phyloP scores from a whole-genome alignment of 2,113 vertebrate genomes.

The Bubo bubo region DNA sequence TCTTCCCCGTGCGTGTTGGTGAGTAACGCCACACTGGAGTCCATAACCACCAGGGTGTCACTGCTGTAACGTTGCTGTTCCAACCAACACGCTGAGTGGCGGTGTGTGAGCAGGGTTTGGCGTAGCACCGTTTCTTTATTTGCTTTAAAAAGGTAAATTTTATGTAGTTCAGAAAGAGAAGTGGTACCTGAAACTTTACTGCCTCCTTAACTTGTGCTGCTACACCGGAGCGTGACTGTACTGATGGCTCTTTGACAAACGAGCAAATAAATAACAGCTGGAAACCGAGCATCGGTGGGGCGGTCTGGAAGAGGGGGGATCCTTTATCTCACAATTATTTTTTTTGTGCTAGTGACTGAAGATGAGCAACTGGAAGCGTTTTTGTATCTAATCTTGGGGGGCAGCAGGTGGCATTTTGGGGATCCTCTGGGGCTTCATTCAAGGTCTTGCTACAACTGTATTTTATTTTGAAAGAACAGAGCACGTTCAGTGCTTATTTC shows the following conservation, averaged over 20 bases:
- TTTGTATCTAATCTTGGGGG: accelerated
- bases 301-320: accelerated
- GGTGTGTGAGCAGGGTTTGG: background rate
- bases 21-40: background rate
- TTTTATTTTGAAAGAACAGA: background rate
- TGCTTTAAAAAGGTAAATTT: background rate
- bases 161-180: background rate
- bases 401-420: background rate
- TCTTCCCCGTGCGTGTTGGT: background rate
- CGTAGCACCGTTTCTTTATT: background rate
- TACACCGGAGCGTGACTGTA: background rate
- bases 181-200: background rate
- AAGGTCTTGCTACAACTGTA: background rate
- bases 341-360: background rate
- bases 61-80: accelerated
- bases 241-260: background rate
- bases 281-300: background rate
- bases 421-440: background rate
- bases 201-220: background rate
- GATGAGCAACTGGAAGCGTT: background rate
- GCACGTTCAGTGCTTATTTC: accelerated
- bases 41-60: accelerated
- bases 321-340: background rate
- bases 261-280: background rate
- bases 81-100: background rate